Evolutionary conservation across 53 echinoderm and acorn worm genomes (phyloP), one percentile per base, ranked within the genome.

Genomic region (Paracentrotus lividus): DNA sequence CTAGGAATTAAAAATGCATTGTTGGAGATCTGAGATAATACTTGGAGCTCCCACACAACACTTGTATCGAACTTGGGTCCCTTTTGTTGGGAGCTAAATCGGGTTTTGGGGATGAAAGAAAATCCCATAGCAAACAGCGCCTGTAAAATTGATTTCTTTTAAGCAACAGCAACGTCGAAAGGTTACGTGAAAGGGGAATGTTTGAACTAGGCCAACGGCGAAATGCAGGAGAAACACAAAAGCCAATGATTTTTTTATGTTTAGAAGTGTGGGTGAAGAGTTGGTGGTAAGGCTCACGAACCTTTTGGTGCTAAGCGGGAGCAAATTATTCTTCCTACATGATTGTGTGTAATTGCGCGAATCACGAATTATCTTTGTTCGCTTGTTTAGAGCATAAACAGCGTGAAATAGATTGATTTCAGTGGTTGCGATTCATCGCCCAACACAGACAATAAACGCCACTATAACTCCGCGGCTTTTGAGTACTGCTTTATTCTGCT

Each of bases 391-490:
- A 55, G 43, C 92, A 92, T 78, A 92, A 92, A 92, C 44, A 92
- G 92, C 92, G 92, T 92, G 92, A 92, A 92, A 92, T 92, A 92
- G 92, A 92, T 92, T 92, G 92, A 92, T 78, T 92, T 92, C 92
- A 92, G 92, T 57, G 92, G 92, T 92, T 92, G 24, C 61, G 27
- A 51, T 90, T 52, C 47, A 90, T 81, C 91, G 57, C 21, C 33
- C 15, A 14, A 5, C 13, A 49, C 77, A 42, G 81, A 92, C 47
- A 92, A 92, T 78, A 81, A 58, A 67, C 12, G 45, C 77, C 33
- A 60, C 57, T n/a, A 91, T 55, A 92, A 92, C 92, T 78, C 33
- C 92, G 27, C 76, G 91, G 67, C 91, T 45, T 49, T 68, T 44
- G 45, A 49, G 51, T 31, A 47, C 4, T 16, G 90, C 55, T 49